Percentiles rank a stretch among this genome's conserved stretches.
These are phyloP conservation scores for Emydoidea blandingii DNA, from an alignment of 2,797 vertebrate genomes.

Conservation along the genomic window DNA sequence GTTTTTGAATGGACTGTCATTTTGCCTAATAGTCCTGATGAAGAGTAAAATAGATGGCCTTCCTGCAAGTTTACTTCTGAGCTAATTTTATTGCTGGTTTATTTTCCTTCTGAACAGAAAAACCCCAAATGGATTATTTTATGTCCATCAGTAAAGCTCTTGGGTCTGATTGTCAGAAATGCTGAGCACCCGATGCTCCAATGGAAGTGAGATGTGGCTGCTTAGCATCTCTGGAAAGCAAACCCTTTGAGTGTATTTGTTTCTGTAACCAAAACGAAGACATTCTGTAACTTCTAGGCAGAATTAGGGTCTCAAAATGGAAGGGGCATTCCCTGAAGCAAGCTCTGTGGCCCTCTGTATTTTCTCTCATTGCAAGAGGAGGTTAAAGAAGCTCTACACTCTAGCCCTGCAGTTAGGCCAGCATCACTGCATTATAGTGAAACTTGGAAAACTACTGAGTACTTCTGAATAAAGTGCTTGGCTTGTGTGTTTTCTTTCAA, in stretches of 20 bases:
- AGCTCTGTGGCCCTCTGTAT: neutral
- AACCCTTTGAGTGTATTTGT: neutral
- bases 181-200: neutral
- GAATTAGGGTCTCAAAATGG: neutral
- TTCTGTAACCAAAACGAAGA: neutral
- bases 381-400: neutral
- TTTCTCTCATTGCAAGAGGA: neutral
- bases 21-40: neutral
- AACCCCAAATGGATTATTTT: neutral
- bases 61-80: neutral
- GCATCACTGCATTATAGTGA: neutral
- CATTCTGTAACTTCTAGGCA: neutral
- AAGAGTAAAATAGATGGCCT: neutral
- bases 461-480: neutral
- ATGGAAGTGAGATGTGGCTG: neutral
- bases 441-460: neutral
- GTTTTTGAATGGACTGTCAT: neutral
- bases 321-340: neutral
- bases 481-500: neutral
- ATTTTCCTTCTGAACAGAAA: no score
- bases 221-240: neutral
- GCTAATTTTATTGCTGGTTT: neutral
- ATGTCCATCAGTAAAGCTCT: neutral
- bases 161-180: neutral
- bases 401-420: neutral